Percentiles rank a stretch among this genome's conserved stretches.
These are phyloP conservation scores for Eriosoma lanigerum DNA, from an alignment of 1,140 invertebrate genomes.

Conservation along the genomic window DNA sequence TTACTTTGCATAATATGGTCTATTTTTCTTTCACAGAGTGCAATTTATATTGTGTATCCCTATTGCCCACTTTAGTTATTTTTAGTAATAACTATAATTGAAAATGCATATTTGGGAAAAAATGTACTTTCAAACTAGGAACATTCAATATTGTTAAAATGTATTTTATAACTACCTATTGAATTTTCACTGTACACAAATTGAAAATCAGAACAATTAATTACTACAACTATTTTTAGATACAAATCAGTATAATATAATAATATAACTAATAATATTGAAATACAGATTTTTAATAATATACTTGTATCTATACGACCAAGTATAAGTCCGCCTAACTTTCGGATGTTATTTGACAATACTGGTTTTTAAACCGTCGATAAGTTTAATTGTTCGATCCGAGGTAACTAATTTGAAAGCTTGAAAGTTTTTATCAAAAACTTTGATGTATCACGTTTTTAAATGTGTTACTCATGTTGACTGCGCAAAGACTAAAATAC, in stretches of 20 bases:
- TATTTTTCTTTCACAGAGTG: no score
- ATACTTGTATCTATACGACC: no score
- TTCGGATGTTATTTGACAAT: not conserved
- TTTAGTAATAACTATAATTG: not conserved
- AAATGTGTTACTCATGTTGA: not conserved
- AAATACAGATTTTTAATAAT: no score
- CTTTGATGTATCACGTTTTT: not conserved
- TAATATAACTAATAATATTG: no score
- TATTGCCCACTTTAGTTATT: not conserved
- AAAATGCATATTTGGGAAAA: not conserved
- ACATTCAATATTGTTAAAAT: no score
- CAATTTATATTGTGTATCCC: not conserved
- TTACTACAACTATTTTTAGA: no score
- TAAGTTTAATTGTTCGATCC: not conserved
- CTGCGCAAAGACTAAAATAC: not conserved
- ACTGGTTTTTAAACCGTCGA: constrained; percentile 6
- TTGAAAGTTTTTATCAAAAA: constrained; percentile 7
- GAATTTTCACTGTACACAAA: no score
- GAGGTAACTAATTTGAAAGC: not conserved
- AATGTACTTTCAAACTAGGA: no score
- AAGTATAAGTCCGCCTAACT: not conserved
- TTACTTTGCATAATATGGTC: no score
- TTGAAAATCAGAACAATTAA: no score
- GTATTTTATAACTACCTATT: no score
- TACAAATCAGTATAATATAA: no score